Evolutionary conservation across 2,113 vertebrate genomes (phyloP).

Genomic region (Neodontobutis hainanensis): DNA sequence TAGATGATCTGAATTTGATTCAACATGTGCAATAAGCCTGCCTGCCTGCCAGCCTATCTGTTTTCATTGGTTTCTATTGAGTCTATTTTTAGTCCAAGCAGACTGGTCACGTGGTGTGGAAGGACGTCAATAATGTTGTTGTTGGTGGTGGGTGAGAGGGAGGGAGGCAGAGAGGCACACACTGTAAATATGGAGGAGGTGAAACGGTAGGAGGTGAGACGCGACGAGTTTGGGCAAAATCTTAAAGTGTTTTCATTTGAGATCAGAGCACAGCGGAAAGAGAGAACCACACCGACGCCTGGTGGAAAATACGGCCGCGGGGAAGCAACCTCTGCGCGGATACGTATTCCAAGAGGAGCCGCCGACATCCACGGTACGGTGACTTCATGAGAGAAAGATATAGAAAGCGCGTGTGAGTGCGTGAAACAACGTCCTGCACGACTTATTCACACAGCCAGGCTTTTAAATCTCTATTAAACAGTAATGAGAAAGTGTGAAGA

Average conservation of each 20-base stretch:
- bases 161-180: constrained; percentile 15
- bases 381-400: background rate
- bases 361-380: constrained; percentile 65
- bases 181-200: constrained; percentile 68
- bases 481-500: background rate
- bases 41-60: constrained; percentile 28
- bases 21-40: background rate
- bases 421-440: constrained; percentile 2
- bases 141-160: constrained; percentile 56
- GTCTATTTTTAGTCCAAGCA: constrained; percentile 72
- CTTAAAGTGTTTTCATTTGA: constrained; percentile 13
- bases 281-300: constrained; percentile 22
- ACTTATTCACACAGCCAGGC: background rate
- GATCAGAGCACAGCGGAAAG: background rate
- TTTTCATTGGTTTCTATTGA: constrained; percentile 52
- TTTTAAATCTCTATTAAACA: background rate
- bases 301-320: constrained; percentile 40
- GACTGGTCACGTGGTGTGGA: constrained; percentile 74
- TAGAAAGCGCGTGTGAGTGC: background rate
- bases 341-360: constrained; percentile 50
- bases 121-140: constrained; percentile 75
- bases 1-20: too few relatives aligned
- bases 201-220: constrained; percentile 41
- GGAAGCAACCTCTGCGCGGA: constrained; percentile 52
- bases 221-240: constrained; percentile 10